Evolutionary conservation across 2,113 vertebrate genomes (phyloP), one percentile per base, ranked within the genome.

Genomic region (Lampris incognitus): DNA sequence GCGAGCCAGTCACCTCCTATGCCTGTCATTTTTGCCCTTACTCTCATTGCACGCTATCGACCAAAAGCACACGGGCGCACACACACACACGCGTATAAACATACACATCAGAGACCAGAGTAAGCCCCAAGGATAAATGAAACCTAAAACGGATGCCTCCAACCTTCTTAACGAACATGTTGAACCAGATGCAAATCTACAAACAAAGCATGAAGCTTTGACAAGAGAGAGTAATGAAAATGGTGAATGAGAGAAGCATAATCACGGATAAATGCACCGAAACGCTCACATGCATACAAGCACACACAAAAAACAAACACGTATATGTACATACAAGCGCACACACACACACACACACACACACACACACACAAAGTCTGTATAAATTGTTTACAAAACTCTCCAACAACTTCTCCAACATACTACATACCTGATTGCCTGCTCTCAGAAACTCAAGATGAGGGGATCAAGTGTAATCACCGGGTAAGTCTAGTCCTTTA

Each of bases 161-260:
- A 72, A 46, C 41, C 39, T 57, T 62, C n/a, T 49, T 55, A 58
- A 76, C 2, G 9, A 72, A 80, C 78, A 81, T 51, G 39, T 52
- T 44, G 57, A 24, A 64, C 69, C 81, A 87, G 75, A 88, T 84
- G 83, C 36, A 73, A 81, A 66, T 79, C 66, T 64, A 70, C 82
- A 84, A 87, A 88, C 81, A 69, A 59, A 74, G 40, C 3, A 36
- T 11, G n/a, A 5, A 1, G 3, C 65, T 11, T 50, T 84, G 80
- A 88, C 84, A 79, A 56, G 61, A 74, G 49, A 71, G 77, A 78
- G 77, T 60, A 84, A 68, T 74, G 64, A 65, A 48, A 76, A 24
- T 24, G 60, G 80, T 58, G 55, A 72, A 72, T 74, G 40, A 60
- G 78, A 64, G 10, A 42, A 24, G 24, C 24, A 24, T 24, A 24